phyloP scores from a whole-genome alignment of 2,797 vertebrate genomes.

The Calcarius lapponicus region DNA sequence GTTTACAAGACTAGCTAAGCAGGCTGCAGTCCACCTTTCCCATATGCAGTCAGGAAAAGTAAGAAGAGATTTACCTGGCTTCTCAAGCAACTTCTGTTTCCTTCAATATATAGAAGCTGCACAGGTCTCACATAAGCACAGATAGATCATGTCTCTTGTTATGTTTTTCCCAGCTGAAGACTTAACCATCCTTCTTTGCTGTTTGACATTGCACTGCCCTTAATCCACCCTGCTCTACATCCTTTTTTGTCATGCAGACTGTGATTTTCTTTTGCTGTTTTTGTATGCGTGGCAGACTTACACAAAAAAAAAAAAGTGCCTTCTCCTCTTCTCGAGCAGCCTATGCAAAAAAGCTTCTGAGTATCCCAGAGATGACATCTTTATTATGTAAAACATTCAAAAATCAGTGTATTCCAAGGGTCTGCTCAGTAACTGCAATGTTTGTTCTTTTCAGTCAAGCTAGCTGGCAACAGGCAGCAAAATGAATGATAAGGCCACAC shows the following conservation, averaged over 20 bases:
- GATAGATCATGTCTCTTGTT: neutral
- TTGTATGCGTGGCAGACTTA: neutral
- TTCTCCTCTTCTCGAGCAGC: neutral
- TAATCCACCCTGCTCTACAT: neutral
- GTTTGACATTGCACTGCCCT: neutral
- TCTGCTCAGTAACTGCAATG: neutral
- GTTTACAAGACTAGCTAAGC: neutral
- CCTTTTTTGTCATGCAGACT: neutral
- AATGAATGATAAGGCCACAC: constrained; percentile 16
- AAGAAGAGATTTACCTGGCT: neutral
- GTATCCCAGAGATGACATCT: neutral
- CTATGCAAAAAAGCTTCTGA: neutral
- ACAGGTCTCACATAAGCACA: neutral
- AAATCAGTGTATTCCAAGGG: neutral
- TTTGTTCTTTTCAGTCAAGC: neutral
- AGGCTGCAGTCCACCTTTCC: neutral
- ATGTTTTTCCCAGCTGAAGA: neutral
- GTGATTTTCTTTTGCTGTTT: neutral
- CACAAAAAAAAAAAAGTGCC: neutral
- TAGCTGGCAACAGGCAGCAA: neutral
- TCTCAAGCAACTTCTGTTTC: neutral
- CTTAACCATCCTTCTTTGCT: neutral
- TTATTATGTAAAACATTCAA: neutral
- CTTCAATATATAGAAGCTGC: neutral
- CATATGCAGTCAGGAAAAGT: neutral